phyloP scores from a whole-genome alignment of 1,140 invertebrate genomes.

The Parapsyche elsis region DNA sequence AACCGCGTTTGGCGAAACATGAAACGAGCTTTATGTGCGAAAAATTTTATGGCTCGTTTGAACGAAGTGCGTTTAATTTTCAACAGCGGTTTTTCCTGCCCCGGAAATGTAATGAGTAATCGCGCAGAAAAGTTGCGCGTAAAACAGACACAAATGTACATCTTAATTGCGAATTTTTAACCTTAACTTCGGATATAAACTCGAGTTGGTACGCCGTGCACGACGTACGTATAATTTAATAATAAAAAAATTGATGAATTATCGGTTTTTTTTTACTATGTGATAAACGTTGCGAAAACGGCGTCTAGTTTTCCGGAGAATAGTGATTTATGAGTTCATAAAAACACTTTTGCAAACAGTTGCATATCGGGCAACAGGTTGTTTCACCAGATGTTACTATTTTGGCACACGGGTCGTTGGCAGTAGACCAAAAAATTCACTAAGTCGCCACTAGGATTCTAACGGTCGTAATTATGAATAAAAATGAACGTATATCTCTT shows the following conservation, averaged over 20 bases:
- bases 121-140: neutral
- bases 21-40: neutral
- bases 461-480: neutral
- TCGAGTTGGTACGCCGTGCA: no score
- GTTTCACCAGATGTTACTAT: constrained; percentile 20
- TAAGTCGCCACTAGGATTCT: neutral
- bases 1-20: neutral
- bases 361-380: constrained; percentile 25
- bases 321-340: constrained; percentile 20
- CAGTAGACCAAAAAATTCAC: constrained; percentile 28
- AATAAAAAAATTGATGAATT: no score
- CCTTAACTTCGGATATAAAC: neutral
- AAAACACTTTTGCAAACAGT: constrained; percentile 16
- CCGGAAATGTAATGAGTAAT: constrained; percentile 10
- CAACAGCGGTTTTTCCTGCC: neutral
- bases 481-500: no score
- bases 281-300: no score
- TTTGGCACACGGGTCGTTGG: constrained; percentile 8
- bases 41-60: constrained; percentile 4
- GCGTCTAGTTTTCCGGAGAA: neutral
- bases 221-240: no score
- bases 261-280: no score
- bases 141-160: neutral
- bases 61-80: constrained; percentile 9
- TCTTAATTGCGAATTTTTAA: neutral